Percentiles rank a stretch among this genome's conserved stretches.
phyloP scores from a whole-genome alignment of 2,888 invertebrate genomes.

The Imbricaverruca yamaguchii region DNA sequence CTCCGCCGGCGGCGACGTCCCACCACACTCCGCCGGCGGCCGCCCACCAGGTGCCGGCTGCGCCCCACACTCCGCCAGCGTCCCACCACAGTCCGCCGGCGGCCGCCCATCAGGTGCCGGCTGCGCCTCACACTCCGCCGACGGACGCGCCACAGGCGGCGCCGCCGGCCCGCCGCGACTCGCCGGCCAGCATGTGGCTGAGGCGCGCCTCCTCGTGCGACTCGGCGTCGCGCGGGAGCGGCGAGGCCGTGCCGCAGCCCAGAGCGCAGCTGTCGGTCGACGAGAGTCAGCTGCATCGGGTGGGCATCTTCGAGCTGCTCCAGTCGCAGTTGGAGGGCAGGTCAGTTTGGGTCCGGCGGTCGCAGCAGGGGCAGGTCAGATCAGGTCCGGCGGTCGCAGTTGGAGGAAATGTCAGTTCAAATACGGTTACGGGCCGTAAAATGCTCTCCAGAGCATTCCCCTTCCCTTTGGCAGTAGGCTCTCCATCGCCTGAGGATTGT shows the following conservation, averaged over 20 bases:
- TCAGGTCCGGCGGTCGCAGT: too few species aligned
- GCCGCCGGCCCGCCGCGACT: background rate
- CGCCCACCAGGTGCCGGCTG: background rate
- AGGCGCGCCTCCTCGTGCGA: background rate
- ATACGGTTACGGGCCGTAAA: too few species aligned
- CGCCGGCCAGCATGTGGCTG: constrained; percentile 15
- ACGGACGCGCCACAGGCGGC: background rate
- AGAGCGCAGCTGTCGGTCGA: background rate
- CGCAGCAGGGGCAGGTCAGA: too few species aligned
- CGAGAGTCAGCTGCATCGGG: background rate
- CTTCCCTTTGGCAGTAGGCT: too few species aligned
- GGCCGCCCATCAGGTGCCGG: background rate
- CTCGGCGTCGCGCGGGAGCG: too few species aligned
- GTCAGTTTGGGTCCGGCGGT: background rate
- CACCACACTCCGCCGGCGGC: background rate
- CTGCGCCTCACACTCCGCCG: background rate
- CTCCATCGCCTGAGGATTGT: too few species aligned
- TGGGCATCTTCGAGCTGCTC: constrained; percentile 21
- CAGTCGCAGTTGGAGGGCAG: background rate
- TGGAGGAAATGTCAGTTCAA: too few species aligned
- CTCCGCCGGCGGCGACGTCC: background rate
- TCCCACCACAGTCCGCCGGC: too few species aligned
- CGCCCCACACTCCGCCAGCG: too few species aligned
- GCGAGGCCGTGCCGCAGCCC: too few species aligned
- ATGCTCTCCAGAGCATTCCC: too few species aligned